Evolutionary conservation across 2,888 invertebrate species (phyloP).

Genomic region (Eucriotettix oculatus): DNA sequence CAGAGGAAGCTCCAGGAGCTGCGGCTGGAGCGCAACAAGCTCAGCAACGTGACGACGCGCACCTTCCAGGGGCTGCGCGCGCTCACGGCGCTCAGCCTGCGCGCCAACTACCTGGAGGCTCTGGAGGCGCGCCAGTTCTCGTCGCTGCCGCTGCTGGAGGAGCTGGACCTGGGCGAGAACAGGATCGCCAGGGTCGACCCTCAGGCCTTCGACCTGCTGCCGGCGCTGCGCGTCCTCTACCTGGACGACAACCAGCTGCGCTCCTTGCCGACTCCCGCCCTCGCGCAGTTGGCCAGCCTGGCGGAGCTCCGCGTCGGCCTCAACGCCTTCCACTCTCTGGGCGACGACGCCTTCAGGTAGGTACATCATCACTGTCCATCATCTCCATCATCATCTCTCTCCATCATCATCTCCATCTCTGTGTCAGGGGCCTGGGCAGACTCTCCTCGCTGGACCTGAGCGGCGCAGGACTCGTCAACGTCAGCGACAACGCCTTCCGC

Average conservation of each 20-base stretch:
- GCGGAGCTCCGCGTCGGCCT: slow-evolving; percentile 73
- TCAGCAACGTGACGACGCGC: slow-evolving; percentile 59
- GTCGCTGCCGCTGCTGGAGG: slow-evolving; percentile 58
- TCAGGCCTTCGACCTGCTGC: slow-evolving; percentile 54
- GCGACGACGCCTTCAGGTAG: slow-evolving; percentile 54
- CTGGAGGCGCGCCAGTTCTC: slow-evolving; percentile 58
- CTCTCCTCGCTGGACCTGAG: slow-evolving; percentile 61
- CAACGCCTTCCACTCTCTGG: slow-evolving; percentile 60
- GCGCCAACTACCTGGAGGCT: slow-evolving; percentile 67
- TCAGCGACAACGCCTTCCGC: slow-evolving; percentile 57
- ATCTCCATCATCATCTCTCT: neutral
- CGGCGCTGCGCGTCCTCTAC: slow-evolving; percentile 60
- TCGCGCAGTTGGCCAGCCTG: slow-evolving; percentile 54
- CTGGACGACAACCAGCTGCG: slow-evolving; percentile 71
- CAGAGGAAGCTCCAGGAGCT: slow-evolving; percentile 70
- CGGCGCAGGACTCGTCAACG: slow-evolving; percentile 63
- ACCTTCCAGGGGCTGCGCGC: slow-evolving; percentile 66
- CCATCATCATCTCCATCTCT: neutral
- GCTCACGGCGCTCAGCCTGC: slow-evolving; percentile 61
- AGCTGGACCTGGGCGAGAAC: slow-evolving; percentile 72
- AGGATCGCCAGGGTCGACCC: slow-evolving; percentile 65
- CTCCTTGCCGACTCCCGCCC: slow-evolving; percentile 55
- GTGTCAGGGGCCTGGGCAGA: slow-evolving; percentile 41
- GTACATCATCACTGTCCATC: neutral
- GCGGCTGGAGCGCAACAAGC: slow-evolving; percentile 69